These are phyloP conservation scores for Drosophila jambulina DNA, from an alignment of 1,140 invertebrate genomes.

Conservation along the genomic window DNA sequence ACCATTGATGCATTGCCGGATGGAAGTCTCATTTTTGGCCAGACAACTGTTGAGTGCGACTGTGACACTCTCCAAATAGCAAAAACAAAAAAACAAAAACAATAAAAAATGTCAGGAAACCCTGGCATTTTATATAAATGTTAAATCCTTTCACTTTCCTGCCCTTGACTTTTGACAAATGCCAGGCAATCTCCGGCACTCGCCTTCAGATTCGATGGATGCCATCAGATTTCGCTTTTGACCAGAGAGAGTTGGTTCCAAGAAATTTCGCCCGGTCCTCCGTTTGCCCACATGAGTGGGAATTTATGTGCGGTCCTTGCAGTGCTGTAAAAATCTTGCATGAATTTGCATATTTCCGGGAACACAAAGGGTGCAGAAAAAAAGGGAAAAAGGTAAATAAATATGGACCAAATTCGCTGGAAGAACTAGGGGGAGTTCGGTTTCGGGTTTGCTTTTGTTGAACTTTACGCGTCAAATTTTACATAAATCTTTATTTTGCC, in stretches of 20 bases:
- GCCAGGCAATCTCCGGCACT: slow-evolving; percentile 30
- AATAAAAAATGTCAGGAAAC: neutral
- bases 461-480: slow-evolving; percentile 58
- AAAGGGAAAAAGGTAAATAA: slow-evolving; percentile 44
- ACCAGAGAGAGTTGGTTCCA: slow-evolving; percentile 15
- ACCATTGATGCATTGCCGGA: neutral
- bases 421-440: slow-evolving; percentile 22
- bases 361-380: slow-evolving; percentile 19
- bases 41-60: slow-evolving; percentile 29
- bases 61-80: neutral
- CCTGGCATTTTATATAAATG: slow-evolving; percentile 8
- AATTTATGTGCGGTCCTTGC: slow-evolving; percentile 48
- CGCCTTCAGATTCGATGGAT: slow-evolving; percentile 14
- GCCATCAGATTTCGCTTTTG: slow-evolving; percentile 34
- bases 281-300: slow-evolving; percentile 8
- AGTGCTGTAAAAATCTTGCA: slow-evolving; percentile 40
- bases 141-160: slow-evolving; percentile 24
- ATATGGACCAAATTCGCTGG: slow-evolving; percentile 34
- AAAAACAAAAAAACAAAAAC: neutral
- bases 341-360: slow-evolving; percentile 58
- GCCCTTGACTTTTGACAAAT: slow-evolving; percentile 52
- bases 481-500: slow-evolving; percentile 66
- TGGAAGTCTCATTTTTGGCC: slow-evolving; percentile 2
- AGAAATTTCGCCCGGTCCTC: neutral
- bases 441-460: slow-evolving; percentile 45